Conservation (phyloP, 2,797 vertebrate species). For the Halcyon smyrnensis region DNA sequence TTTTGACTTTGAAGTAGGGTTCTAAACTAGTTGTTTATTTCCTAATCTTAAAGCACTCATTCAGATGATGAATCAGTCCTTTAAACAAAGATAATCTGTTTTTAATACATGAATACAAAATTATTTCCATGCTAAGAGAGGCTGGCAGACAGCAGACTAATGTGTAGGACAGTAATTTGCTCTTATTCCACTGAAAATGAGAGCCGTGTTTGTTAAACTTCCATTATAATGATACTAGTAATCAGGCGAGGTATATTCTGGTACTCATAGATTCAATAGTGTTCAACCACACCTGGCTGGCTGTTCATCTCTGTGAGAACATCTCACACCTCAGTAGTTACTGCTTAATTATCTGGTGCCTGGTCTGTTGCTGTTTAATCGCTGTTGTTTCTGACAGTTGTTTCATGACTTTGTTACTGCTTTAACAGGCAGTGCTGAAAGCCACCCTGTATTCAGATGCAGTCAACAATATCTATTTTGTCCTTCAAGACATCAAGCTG, state of each 20-base stretch:
- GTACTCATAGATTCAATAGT: background rate
- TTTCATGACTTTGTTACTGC: background rate
- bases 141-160: background rate
- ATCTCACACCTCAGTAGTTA: background rate
- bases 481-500: fast-evolving
- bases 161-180: background rate
- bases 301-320: background rate
- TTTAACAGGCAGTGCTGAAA: background rate
- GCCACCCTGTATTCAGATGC: background rate
- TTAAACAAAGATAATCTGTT: background rate
- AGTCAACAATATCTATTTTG: background rate
- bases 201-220: background rate
- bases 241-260: background rate
- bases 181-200: background rate
- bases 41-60: background rate
- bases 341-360: background rate
- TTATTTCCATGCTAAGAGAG: background rate
- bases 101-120: background rate
- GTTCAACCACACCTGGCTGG: background rate
- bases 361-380: background rate
- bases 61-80: background rate
- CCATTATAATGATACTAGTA: background rate
- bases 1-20: background rate
- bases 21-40: background rate
- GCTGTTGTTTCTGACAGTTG: background rate